Conservation (phyloP, 2,888 invertebrate genomes). For the Drosophila pseudotakahashii region DNA sequence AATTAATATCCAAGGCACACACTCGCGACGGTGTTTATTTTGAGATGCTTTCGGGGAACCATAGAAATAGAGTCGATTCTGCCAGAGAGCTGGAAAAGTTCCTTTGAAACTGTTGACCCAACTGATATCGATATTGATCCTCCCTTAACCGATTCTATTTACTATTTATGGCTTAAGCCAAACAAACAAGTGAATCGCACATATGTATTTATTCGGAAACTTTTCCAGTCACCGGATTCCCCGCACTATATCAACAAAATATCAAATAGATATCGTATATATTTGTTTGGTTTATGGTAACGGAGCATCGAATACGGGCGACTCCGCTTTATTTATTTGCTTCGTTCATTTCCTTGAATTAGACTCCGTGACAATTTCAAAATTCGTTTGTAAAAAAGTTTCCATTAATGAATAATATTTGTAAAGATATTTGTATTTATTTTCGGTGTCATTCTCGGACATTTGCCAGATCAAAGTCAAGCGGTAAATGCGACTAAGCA, state of each 20-base stretch:
- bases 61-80: neutral
- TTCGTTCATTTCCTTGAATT: conserved; percentile 62
- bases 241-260: conserved; percentile 39
- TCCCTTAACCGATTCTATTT: conserved; percentile 7
- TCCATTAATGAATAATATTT: conserved; percentile 53
- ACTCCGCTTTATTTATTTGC: conserved; percentile 61
- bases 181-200: conserved; percentile 60
- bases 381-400: conserved; percentile 61
- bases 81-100: conserved; percentile 2
- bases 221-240: conserved; percentile 55
- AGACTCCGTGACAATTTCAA: conserved; percentile 56
- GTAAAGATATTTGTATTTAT: conserved; percentile 35
- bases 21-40: conserved; percentile 49
- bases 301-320: conserved; percentile 9
- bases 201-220: conserved; percentile 30
- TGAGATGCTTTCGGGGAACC: conserved; percentile 3
- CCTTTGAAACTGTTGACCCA: conserved; percentile 1
- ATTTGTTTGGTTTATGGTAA: conserved; percentile 34
- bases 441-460: conserved; percentile 19
- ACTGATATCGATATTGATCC: conserved; percentile 16
- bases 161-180: conserved; percentile 31
- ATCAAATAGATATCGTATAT: conserved; percentile 29
- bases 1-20: conserved; percentile 69
- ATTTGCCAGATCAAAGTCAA: conserved; percentile 20
- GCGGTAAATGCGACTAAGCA: conserved; percentile 15